A percentile compares a stretch with the other conserved stretches of the same genome.
These are phyloP conservation scores for Venturia canescens DNA, from an alignment of 1,140 invertebrate genomes.

Conservation along the genomic window DNA sequence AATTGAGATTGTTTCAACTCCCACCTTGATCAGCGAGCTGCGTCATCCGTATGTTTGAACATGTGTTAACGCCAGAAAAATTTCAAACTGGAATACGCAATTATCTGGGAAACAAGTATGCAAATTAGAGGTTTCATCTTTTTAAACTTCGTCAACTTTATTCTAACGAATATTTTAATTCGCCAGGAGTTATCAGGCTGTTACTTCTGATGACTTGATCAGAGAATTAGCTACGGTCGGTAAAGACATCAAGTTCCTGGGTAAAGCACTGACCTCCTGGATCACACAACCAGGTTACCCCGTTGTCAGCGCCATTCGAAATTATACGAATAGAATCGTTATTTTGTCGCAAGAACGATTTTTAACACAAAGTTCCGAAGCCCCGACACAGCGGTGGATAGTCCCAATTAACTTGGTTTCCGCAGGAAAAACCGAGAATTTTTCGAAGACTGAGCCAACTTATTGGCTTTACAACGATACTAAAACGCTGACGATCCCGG, in stretches of 20 bases:
- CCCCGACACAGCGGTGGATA: constrained; percentile 70
- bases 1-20: constrained; percentile 5
- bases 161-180: constrained; percentile 13
- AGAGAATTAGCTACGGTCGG: constrained; percentile 75
- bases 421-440: too few relatives aligned
- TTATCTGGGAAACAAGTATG: constrained; percentile 74
- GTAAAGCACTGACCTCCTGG: constrained; percentile 89
- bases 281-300: constrained; percentile 90
- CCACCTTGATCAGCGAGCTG: constrained; percentile 74
- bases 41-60: constrained; percentile 78
- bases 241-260: constrained; percentile 76
- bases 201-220: constrained; percentile 81
- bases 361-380: constrained; percentile 58
- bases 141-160: neutral
- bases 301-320: constrained; percentile 82
- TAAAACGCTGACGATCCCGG: too few relatives aligned
- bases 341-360: constrained; percentile 74
- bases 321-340: constrained; percentile 78
- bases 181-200: constrained; percentile 69
- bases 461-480: too few relatives aligned
- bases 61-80: constrained; percentile 72
- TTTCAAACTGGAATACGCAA: constrained; percentile 72
- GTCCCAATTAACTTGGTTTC: too few relatives aligned
- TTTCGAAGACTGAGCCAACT: too few relatives aligned
- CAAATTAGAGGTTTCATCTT: constrained; percentile 38